Percentiles rank a stretch among this genome's conserved stretches.
These are phyloP conservation scores for Cydia pomonella DNA, from an alignment of 1,140 invertebrate species.

Conservation along the genomic window DNA sequence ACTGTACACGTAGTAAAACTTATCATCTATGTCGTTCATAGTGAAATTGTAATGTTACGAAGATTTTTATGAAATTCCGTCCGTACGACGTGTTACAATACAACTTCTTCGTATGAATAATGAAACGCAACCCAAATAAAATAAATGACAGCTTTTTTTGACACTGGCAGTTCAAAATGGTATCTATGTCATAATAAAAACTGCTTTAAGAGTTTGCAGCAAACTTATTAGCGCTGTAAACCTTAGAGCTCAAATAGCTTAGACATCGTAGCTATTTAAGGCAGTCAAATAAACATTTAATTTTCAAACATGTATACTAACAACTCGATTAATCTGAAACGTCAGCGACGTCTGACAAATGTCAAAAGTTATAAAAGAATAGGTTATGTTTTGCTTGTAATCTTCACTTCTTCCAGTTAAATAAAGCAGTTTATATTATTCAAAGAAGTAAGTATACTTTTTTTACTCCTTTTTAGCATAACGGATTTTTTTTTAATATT, in stretches of 20 bases:
- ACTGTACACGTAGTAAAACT: conserved; percentile 94
- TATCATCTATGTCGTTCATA: conserved; percentile 86
- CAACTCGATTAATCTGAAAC: neutral
- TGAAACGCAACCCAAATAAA: neutral
- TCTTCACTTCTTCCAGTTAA: neutral
- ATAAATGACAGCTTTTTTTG: neutral
- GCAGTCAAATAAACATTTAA: neutral
- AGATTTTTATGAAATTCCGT: neutral
- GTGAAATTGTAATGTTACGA: neutral
- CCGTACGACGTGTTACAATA: neutral
- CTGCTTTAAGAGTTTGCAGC: neutral
- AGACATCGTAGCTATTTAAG: neutral
- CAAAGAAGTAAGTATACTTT: neutral
- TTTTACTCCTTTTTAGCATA: neutral
- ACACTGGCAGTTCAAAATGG: neutral
- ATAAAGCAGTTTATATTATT: neutral
- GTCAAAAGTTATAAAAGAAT: neutral
- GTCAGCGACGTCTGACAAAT: conserved; percentile 11
- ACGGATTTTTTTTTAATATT: neutral
- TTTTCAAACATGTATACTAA: neutral
- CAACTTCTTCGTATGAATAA: neutral
- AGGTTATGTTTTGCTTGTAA: conserved; percentile 16
- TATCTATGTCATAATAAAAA: neutral
- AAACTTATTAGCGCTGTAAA: neutral
- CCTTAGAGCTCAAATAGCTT: conserved; percentile 1